phyloP scores from a whole-genome alignment of 2,888 invertebrate species.

The Lochmaea capreae region DNA sequence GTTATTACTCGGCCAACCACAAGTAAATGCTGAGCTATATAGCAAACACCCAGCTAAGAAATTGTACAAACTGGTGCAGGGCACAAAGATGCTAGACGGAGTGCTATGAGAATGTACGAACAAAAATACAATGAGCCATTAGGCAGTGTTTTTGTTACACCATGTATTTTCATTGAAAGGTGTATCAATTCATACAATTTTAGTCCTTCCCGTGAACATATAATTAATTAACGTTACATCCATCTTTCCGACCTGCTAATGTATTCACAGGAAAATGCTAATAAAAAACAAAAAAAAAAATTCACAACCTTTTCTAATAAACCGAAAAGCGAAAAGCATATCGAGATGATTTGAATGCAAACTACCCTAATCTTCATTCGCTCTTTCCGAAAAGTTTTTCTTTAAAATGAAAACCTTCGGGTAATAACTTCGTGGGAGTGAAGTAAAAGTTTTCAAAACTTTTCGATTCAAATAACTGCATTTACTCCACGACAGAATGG shows the following conservation, averaged over 20 bases:
- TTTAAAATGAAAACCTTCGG: slow-evolving; percentile 19
- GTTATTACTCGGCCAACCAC: too few species aligned
- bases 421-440: slow-evolving; percentile 21
- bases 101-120: too few species aligned
- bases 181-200: too few species aligned
- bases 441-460: slow-evolving; percentile 15
- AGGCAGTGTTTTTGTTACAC: too few species aligned
- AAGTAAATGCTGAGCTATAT: too few species aligned
- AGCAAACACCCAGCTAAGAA: too few species aligned
- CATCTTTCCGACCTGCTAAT: not conserved
- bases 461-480: slow-evolving; percentile 22
- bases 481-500: not conserved
- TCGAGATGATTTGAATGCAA: slow-evolving; percentile 26
- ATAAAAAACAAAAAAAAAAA: slow-evolving; percentile 7
- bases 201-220: not conserved
- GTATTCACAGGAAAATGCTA: not conserved
- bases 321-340: slow-evolving; percentile 20
- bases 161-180: too few species aligned
- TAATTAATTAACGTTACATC: not conserved
- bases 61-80: too few species aligned
- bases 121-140: too few species aligned
- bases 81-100: too few species aligned
- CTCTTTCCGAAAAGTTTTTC: slow-evolving; percentile 25
- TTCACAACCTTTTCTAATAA: slow-evolving; percentile 25
- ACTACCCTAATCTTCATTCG: slow-evolving; percentile 27